Base-by-base conservation (phyloP, 2,888 invertebrate genomes). In the Stictocephala bisonia region DNA sequence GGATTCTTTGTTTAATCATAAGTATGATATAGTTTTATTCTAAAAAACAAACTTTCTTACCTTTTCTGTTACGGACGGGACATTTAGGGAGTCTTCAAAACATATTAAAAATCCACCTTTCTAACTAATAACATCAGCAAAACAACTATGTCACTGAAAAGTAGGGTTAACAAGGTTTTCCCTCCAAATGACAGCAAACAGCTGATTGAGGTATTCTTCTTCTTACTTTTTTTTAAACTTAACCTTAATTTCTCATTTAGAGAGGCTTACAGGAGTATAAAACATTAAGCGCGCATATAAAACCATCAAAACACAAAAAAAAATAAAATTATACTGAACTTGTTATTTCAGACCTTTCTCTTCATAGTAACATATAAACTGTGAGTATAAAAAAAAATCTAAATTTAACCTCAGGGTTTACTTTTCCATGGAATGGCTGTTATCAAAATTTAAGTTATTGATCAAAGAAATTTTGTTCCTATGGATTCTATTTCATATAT, bases 401-500 rank as follows among this genome's bases (percentile, higher is more conserved):
- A 18, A 11, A 67, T 26, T 67, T 67, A 27, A 67, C 11, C 18
- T 50, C 22, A 67, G 67, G 67, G 50, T 67, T 67, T 29, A 66
- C 67, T 50, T 67, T 67, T 67, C 18, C 48, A 50, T 67, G 67
- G 48, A 67, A 67, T 67, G 67, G 29, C 67, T 67, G 67, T n/a
- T n/a, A n/a, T n/a, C n/a, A n/a, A n/a, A n/a, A n/a, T n/a, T n/a
- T n/a, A n/a, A n/a, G n/a, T n/a, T n/a, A n/a, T n/a, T n/a, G n/a
- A n/a, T n/a, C n/a, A n/a, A n/a, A n/a, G n/a, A n/a, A n/a, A n/a
- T n/a, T n/a, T n/a, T n/a, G n/a, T n/a, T n/a, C n/a, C n/a, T n/a
- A n/a, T n/a, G n/a, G n/a, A n/a, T n/a, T n/a, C n/a, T n/a, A n/a
- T n/a, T n/a, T n/a, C n/a, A n/a, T n/a, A n/a, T n/a, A n/a, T n/a